Evolutionary conservation across 37 sponge, comb jelly and placozoan genomes (phyloP).

Genomic region (Cliona cf. orientalis): DNA sequence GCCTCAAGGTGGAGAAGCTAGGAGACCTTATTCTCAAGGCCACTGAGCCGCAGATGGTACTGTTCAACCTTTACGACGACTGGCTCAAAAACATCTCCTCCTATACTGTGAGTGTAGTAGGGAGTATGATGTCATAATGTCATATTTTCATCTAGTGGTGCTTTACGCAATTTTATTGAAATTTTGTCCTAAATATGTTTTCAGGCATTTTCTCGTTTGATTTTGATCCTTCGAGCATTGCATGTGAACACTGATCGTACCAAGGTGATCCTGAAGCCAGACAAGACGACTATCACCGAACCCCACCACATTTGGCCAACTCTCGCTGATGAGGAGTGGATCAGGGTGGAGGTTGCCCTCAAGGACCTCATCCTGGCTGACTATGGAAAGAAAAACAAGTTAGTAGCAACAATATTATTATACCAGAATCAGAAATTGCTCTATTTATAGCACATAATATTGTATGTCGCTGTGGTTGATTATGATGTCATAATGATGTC

Average conservation of each 20-base stretch:
- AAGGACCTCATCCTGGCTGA: slow-evolving; percentile 99
- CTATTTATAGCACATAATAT: background rate
- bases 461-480: background rate
- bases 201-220: slow-evolving; percentile 95
- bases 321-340: slow-evolving; percentile 97
- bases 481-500: too few species aligned
- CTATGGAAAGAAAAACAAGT: slow-evolving; percentile 99
- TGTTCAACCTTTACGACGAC: slow-evolving; percentile 99
- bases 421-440: background rate
- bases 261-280: slow-evolving; percentile 98
- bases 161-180: background rate
- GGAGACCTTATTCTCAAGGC: slow-evolving; percentile 98
- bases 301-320: slow-evolving; percentile 99
- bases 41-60: slow-evolving; percentile 99
- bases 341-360: slow-evolving; percentile 93
- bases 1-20: slow-evolving; percentile 98
- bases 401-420: slow-evolving; percentile 1
- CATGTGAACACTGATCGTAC: slow-evolving; percentile 98
- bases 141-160: too few species aligned
- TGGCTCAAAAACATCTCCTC: slow-evolving; percentile 99
- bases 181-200: background rate
- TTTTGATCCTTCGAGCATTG: slow-evolving; percentile 97
- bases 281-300: slow-evolving; percentile 99
- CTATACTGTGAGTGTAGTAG: slow-evolving; percentile 83
- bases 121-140: background rate